Evolutionary conservation across 2,888 invertebrate species (phyloP).

Genomic region (Caenorhabditis plicata): DNA sequence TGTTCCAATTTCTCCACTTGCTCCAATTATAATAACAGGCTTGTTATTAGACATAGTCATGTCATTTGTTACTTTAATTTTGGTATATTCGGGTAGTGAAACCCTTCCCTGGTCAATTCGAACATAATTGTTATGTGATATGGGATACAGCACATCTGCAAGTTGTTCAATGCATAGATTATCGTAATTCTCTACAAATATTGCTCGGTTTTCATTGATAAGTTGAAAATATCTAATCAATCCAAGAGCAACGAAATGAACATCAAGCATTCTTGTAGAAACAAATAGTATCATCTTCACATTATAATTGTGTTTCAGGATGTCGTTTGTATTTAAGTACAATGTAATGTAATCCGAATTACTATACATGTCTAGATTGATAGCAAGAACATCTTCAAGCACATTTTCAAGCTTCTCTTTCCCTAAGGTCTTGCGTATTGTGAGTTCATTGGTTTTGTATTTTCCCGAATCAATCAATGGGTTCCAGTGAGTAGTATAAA

Average conservation of each 20-base stretch:
- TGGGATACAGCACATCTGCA: too few species aligned
- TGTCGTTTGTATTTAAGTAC: background rate
- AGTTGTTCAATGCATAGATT: background rate
- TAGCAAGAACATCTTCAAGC: too few species aligned
- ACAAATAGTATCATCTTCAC: conserved; percentile 1
- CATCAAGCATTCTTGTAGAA: background rate
- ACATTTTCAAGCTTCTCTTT: too few species aligned
- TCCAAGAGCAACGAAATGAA: conserved; percentile 11
- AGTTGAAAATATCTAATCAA: conserved; percentile 15
- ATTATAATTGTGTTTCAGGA: conserved; percentile 7
- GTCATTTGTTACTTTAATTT: background rate
- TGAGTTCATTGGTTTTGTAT: too few species aligned
- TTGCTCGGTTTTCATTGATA: background rate
- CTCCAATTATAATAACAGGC: conserved; percentile 21
- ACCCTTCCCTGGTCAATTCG: background rate
- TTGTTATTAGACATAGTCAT: background rate
- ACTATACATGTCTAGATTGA: too few species aligned
- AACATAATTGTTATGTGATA: background rate
- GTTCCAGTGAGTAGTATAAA: too few species aligned
- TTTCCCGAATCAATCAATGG: too few species aligned
- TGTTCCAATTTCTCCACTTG: conserved; percentile 14
- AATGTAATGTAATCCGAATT: too few species aligned
- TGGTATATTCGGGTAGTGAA: background rate
- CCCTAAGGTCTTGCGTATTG: too few species aligned
- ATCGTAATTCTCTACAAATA: conserved; percentile 25